A percentile compares a stretch with the other conserved stretches of the same genome.
Evolutionary conservation across 2,797 vertebrate species (phyloP).

Genomic region (Helostoma temminkii): DNA sequence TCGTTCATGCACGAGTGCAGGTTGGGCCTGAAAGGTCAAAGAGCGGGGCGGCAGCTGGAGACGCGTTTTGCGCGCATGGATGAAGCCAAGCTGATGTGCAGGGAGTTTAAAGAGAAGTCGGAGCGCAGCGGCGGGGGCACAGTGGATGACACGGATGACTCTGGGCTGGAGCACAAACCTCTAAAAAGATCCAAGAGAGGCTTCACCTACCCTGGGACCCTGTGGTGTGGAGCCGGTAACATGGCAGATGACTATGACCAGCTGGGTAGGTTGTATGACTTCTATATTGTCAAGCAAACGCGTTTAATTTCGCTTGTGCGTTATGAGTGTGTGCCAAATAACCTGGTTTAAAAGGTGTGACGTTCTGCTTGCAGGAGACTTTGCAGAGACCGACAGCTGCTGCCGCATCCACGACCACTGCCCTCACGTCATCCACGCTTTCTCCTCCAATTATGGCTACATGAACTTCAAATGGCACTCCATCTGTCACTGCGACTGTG

Average conservation of each 20-base stretch:
- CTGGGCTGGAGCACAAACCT: constrained; percentile 9
- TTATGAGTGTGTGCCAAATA: background rate
- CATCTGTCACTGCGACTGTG: constrained; percentile 93
- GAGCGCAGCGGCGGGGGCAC: constrained; percentile 12
- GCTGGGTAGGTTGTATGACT: constrained; percentile 78
- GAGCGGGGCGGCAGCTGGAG: constrained; percentile 36
- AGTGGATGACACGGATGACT: background rate
- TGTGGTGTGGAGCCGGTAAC: constrained; percentile 90
- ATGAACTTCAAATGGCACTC: constrained; percentile 92
- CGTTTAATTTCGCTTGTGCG: background rate
- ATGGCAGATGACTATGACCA: constrained; percentile 86
- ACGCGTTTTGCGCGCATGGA: constrained; percentile 66
- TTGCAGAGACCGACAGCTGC: constrained; percentile 88
- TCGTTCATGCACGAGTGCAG: constrained; percentile 80
- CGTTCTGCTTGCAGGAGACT: constrained; percentile 83
- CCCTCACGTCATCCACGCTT: constrained; percentile 91
- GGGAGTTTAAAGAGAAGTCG: constrained; percentile 52
- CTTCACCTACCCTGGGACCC: constrained; percentile 89
- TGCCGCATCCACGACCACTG: constrained; percentile 94
- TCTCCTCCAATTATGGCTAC: constrained; percentile 88
- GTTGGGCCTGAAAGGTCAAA: constrained; percentile 65
- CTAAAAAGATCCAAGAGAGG: constrained; percentile 81
- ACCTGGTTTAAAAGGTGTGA: background rate
- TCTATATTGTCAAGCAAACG: background rate
- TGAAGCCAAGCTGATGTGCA: constrained; percentile 74